Base-by-base conservation (phyloP, 2,888 invertebrate genomes). In the Lysandra coridon region DNA sequence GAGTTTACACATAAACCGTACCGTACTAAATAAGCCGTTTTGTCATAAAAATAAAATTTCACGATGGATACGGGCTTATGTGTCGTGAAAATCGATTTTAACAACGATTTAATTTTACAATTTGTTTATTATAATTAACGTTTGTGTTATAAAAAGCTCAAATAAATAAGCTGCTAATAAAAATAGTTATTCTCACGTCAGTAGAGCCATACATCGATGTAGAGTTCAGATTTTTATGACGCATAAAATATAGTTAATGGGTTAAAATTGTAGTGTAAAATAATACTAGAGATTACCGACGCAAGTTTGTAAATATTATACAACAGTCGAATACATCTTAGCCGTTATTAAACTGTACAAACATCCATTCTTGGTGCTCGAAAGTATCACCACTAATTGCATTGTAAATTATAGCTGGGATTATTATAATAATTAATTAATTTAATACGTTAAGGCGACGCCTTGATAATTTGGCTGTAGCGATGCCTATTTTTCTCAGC, bases 21-120 rank as follows among this genome's bases (percentile, higher is more conserved):
- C 86, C 84, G 83, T 85, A 85, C 85, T 84, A 85, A 87, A 88
- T 88, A 88, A 87, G 85, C 85, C 82, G 83, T 83, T 17, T 83
- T 85, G 85, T 84, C 84, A 83, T 83, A 83, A 84, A 82, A 84
- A 86, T 85, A 85, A 81, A 82, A 80, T 87, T 85, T 86, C 84
- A 86, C 84, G 85, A 86, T 87, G 85, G 85, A 86, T 86, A 88
- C 87, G 85, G 87, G 88, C 90, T 90, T 89, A 90, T 84, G 83
- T 73, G 79, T 60, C 79, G 76, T 83, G 82, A 84, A 83, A 82
- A 80, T 44, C 79, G 73, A 80, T 79, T 49, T 81, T 79, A 75
- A 79, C 80, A 80, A 80, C 80, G 79, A 80, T 57, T 14, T 17
- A 17, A 17, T 57, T 17, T 57, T 14, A 53, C 14, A 53, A 53